Conservation (phyloP, 2,113 vertebrate species). For the Brachyhypopomus occidentalis region DNA sequence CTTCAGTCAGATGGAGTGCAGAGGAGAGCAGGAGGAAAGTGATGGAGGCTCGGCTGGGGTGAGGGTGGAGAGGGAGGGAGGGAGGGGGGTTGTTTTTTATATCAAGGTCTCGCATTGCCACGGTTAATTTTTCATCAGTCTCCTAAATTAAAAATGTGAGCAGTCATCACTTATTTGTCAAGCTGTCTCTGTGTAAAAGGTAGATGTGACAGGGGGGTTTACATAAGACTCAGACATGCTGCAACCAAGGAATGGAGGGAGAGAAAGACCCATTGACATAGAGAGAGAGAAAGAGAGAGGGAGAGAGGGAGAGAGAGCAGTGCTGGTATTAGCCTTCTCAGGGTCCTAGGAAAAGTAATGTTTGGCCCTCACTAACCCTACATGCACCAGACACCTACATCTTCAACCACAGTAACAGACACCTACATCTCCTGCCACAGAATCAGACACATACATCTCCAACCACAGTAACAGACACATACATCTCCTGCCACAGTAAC, state of each 20-base stretch:
- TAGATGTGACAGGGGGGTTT: conserved; percentile 70
- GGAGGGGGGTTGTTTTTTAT: conserved; percentile 55
- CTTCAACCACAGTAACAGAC: too few relatives aligned
- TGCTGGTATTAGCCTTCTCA: too few relatives aligned
- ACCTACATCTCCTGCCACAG: too few relatives aligned
- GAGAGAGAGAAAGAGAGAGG: conserved; percentile 20
- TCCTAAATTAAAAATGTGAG: conserved; percentile 79
- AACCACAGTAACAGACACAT: too few relatives aligned
- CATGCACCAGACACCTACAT: too few relatives aligned
- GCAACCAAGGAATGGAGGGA: conserved; percentile 33
- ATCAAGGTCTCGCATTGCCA: conserved; percentile 67
- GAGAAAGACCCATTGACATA: conserved; percentile 30
- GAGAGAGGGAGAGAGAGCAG: neutral
- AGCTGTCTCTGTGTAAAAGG: conserved; percentile 67
- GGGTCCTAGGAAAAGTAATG: too few relatives aligned
- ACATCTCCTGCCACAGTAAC: too few relatives aligned
- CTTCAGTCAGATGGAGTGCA: neutral
- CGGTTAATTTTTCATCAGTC: conserved; percentile 74
- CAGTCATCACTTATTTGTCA: conserved; percentile 80
- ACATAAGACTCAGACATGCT: conserved; percentile 64
- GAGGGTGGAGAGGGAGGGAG: conserved; percentile 25
- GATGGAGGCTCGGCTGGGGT: neutral
- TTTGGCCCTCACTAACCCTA: too few relatives aligned
- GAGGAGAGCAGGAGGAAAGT: neutral
- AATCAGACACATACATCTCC: too few relatives aligned